Evolutionary conservation across 2,888 invertebrate species (phyloP).

Genomic region (Eristalis arbustorum): DNA sequence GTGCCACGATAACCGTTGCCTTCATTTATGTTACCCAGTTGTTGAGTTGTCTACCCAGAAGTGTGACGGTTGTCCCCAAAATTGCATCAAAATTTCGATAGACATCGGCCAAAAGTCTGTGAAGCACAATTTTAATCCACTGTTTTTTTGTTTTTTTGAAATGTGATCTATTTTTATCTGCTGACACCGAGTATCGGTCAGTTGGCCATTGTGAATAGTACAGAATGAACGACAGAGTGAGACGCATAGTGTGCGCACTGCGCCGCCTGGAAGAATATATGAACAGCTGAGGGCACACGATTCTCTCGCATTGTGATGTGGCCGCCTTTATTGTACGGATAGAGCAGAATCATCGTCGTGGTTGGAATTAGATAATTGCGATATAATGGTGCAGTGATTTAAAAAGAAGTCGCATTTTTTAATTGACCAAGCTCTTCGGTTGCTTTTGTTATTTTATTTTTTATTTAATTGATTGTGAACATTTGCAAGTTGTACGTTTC

Average conservation of each 20-base stretch:
- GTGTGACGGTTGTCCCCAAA: neutral
- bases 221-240: conserved; percentile 23
- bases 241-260: conserved; percentile 13
- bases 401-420: conserved; percentile 26
- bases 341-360: conserved; percentile 26
- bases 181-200: conserved; percentile 11
- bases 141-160: conserved; percentile 13
- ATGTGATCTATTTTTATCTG: conserved; percentile 16
- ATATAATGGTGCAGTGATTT: conserved; percentile 51
- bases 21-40: neutral
- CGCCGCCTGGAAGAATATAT: conserved; percentile 59
- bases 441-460: neutral
- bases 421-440: conserved; percentile 28
- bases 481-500: conserved; percentile 21
- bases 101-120: neutral
- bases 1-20: conserved; percentile 58
- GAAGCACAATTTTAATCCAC: neutral
- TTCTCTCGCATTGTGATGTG: conserved; percentile 60
- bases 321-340: conserved; percentile 39
- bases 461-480: neutral
- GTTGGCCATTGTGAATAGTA: conserved; percentile 51
- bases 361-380: conserved; percentile 51
- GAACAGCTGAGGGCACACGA: conserved; percentile 65
- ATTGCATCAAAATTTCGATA: neutral
- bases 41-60: neutral